Base-by-base conservation (phyloP, 2,113 vertebrate species). In the Amblyopsis rosae region DNA sequence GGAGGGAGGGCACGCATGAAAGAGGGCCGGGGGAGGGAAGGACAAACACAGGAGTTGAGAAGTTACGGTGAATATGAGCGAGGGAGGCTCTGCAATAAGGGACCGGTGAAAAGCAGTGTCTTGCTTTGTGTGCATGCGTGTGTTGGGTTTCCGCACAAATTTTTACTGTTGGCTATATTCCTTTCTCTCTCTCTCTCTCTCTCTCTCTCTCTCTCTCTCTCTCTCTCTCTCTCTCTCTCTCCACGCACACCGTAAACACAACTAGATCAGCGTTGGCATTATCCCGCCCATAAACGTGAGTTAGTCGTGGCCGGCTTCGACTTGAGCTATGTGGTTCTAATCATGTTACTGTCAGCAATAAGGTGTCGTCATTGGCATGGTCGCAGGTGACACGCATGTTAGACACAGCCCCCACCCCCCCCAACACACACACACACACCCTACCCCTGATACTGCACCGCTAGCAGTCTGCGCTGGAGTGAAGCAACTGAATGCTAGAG, bases 321-420 rank as follows among this genome's bases (percentile, higher is more conserved):
- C 82, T 89, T 88, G 76, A 73, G 88, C 70, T 78, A 70, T 81
- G 80, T 73, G 80, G 59, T 73, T 77, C 80, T 90, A 88, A 91
- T 89, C 84, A 82, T 79, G 79, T 89, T 87, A 88, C 82, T 81
- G 79, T 86, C 73, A 70, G 81, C 65, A 15, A 1, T 85, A 85
- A 89, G 77, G 84, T 71, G 80, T 81, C 83, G 84, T 86, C 83
- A 46, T 79, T 82, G 84, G 84, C 83, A 63, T 48, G 72, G 75
- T 70, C 59, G 26, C 76, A 61, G 77, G 68, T 76, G 79, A 81
- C 81, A 74, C 9, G 71, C 54, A 72, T 77, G 69, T 85, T 75
- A 50, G 50, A 74, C 74, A 77, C 72, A 46, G 51, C 62, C 62
- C 61, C 19, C 19, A 26, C 26, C 26, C 26, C 19, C 26, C 26